Evolutionary conservation across 1,140 invertebrate species (phyloP).

Genomic region (Leptonema lineaticorne): DNA sequence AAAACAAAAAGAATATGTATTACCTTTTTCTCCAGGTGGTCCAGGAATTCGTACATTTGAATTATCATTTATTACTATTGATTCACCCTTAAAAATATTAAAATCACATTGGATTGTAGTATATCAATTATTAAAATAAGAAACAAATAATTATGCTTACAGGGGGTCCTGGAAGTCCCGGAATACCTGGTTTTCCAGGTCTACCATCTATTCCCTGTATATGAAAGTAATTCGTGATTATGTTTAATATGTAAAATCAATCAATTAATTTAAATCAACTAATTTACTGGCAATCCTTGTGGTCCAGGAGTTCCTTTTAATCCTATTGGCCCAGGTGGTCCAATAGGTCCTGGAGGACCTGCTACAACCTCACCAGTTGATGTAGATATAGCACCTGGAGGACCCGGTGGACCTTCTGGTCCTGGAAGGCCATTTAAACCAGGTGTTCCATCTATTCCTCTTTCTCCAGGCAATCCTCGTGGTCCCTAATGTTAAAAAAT

Average conservation of each 20-base stretch:
- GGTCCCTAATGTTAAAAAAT: conserved; percentile 40
- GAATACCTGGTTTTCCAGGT: conserved; percentile 52
- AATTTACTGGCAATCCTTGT: conserved; percentile 1
- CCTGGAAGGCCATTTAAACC: conserved; percentile 46
- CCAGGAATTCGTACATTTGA: not conserved
- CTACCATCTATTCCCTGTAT: conserved; percentile 39
- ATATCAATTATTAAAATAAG: not conserved
- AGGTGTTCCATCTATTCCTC: conserved; percentile 43
- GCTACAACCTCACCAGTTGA: conserved; percentile 37
- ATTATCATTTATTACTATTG: not conserved
- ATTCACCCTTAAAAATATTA: not conserved
- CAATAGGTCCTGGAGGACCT: conserved; percentile 43
- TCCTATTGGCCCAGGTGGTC: conserved; percentile 36
- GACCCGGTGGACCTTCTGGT: conserved; percentile 44
- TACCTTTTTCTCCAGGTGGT: conserved; percentile 5
- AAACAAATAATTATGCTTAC: not conserved
- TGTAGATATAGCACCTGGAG: conserved; percentile 42
- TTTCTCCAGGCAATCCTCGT: conserved; percentile 41
- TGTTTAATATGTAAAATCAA: not conserved
- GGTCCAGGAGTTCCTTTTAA: not conserved
- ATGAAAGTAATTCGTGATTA: not conserved
- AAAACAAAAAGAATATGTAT: no score
- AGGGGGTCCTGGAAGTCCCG: conserved; percentile 2
- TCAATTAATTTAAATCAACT: not conserved
- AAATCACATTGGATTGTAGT: not conserved